A percentile compares a stretch with the other conserved stretches of the same genome.
Evolutionary conservation across 2,888 invertebrate species (phyloP).

Genomic region (Dryobota labecula): DNA sequence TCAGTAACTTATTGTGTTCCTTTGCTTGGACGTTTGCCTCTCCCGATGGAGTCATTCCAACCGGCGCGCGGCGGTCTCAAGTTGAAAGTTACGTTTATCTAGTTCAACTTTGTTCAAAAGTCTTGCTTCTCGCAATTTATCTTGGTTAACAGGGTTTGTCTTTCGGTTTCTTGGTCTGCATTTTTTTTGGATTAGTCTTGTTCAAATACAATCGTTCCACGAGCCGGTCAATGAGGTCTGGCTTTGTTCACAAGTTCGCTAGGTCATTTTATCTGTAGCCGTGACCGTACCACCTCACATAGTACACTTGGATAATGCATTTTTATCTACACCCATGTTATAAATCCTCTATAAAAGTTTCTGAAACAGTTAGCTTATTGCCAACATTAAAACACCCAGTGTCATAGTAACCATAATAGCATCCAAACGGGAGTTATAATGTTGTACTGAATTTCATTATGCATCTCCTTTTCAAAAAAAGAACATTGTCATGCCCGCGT

Average conservation of each 20-base stretch:
- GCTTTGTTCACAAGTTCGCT: constrained; percentile 10
- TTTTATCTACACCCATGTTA: too few species aligned
- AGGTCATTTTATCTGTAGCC: background rate
- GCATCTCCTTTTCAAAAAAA: too few species aligned
- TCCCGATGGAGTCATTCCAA: constrained; percentile 10
- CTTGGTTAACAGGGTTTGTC: constrained; percentile 30
- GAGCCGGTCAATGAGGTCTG: background rate
- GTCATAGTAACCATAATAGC: too few species aligned
- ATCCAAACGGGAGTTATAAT: too few species aligned
- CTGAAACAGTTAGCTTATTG: too few species aligned
- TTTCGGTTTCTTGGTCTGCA: constrained; percentile 23
- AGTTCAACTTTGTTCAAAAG: constrained; percentile 50
- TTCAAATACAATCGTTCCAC: background rate
- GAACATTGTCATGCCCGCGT: too few species aligned
- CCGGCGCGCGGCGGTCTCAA: background rate
- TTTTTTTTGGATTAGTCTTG: constrained; percentile 17
- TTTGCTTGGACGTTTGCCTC: background rate
- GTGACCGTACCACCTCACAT: constrained; percentile 3
- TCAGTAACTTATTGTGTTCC: background rate
- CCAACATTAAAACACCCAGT: too few species aligned
- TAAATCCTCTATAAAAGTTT: too few species aligned
- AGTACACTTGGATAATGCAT: background rate
- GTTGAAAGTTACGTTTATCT: constrained; percentile 57
- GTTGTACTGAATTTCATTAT: too few species aligned
- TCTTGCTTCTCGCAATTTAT: constrained; percentile 37